Evolutionary conservation across 2,113 vertebrate genomes (phyloP), one percentile per base, ranked within the genome.

Genomic region (Nyctibius bracteatus): DNA sequence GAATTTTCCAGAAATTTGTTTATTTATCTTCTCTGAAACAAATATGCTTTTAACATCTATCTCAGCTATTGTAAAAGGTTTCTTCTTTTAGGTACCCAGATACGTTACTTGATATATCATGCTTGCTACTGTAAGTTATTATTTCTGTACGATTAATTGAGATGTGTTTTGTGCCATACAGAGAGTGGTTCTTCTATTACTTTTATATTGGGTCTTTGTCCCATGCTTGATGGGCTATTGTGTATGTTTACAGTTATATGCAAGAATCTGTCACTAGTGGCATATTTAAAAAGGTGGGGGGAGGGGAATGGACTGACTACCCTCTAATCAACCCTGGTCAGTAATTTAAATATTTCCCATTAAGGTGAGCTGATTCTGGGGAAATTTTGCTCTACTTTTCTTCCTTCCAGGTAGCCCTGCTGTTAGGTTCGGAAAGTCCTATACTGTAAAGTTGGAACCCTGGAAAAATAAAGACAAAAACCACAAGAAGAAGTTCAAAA

Each of bases 401-500:
- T 93, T 94, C 86, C 93, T 96, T 83, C 71, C 84, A 73, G 94
- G 96, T 79, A 93, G 81, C 85, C 97, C 97, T 81, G 87, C 92
- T 86, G 96, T 91, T 95, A 96, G 93, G 54, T 97, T 97, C 96
- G 97, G 93, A 86, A 96, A 97, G 92, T 93, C 96, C 97, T 96
- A 63, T 81, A 89, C 93, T 97, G 97, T 94, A 97, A 97, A 98
- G 95, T 92, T 85, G 97, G 97, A 95, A 94, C 97, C 96, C 96
- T 95, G 95, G 94, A 95, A 98, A 97, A 98, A 97, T 97, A 95
- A 96, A 97, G 97, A 97, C 97, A 98, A 96, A 98, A 98, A 97
- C 94, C 95, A 96, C 93, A 96, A 97, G 94, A 98, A 98, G 98
- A 97, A 97, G 98, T 98, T 98, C 98, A 98, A 98, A 98, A 98